Conservation (phyloP, 2,888 invertebrate genomes). For the Phragmatobia fuliginosa region DNA sequence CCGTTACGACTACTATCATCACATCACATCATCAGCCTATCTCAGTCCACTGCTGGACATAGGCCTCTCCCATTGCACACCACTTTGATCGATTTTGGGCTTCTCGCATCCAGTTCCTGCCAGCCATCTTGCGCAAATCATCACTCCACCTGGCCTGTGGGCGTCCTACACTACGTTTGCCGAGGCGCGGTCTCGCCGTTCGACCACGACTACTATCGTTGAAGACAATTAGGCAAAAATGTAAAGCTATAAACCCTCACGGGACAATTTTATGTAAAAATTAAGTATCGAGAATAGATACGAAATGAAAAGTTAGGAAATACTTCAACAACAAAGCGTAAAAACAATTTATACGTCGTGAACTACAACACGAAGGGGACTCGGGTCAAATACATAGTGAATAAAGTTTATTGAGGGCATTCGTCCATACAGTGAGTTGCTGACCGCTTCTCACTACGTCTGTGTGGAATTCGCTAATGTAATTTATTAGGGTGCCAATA, state of each 20-base stretch:
- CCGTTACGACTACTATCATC: too few relatives aligned
- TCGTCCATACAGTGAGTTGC: slow-evolving; percentile 54
- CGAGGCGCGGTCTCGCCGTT: too few relatives aligned
- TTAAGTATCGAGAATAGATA: background rate
- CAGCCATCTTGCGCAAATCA: too few relatives aligned
- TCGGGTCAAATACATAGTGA: slow-evolving; percentile 34
- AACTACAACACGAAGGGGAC: slow-evolving; percentile 32
- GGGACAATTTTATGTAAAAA: background rate
- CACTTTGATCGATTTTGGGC: too few relatives aligned
- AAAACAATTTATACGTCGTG: slow-evolving; percentile 30
- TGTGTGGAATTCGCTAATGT: slow-evolving; percentile 70
- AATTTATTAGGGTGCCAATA: slow-evolving; percentile 79
- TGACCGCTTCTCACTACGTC: slow-evolving; percentile 60
- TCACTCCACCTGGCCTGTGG: too few relatives aligned
- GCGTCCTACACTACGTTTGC: too few relatives aligned
- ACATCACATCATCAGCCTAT: too few relatives aligned
- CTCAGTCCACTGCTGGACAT: too few relatives aligned
- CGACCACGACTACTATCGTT: background rate
- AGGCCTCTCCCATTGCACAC: too few relatives aligned
- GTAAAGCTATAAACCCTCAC: background rate
- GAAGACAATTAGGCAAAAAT: background rate
- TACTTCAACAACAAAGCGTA: slow-evolving; percentile 22
- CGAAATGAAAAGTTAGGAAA: slow-evolving; percentile 9
- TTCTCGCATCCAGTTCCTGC: too few relatives aligned
- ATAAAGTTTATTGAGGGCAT: slow-evolving; percentile 43